These are phyloP conservation scores for Alsophila aescularia DNA, from an alignment of 2,888 invertebrate species.

Conservation along the genomic window DNA sequence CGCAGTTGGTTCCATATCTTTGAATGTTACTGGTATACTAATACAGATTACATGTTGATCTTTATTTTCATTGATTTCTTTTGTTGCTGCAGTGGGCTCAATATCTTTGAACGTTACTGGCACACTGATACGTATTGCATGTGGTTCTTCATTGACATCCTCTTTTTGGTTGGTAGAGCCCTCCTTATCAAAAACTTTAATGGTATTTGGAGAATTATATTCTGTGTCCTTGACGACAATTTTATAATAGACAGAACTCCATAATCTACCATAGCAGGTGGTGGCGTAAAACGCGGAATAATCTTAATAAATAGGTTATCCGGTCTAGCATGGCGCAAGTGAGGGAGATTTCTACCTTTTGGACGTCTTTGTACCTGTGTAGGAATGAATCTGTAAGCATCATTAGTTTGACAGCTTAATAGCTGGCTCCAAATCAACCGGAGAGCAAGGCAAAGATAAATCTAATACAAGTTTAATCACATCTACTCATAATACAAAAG, in stretches of 20 bases:
- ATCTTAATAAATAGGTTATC: not conserved
- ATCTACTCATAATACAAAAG: not conserved
- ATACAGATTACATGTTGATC: not conserved
- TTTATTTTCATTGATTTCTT: not conserved
- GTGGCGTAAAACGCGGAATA: not conserved
- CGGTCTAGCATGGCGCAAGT: not conserved
- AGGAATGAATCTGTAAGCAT: not conserved
- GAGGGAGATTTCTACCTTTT: not conserved
- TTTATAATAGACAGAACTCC: not conserved
- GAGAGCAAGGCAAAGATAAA: not conserved
- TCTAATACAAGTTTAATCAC: not conserved
- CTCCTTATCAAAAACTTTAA: not conserved
- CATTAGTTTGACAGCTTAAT: not conserved
- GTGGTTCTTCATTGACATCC: not conserved
- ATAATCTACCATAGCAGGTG: not conserved
- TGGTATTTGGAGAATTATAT: not conserved
- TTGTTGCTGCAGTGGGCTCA: no score
- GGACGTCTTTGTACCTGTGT: not conserved
- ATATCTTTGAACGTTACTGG: not conserved
- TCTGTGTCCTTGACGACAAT: not conserved
- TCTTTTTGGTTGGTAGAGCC: not conserved
- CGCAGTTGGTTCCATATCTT: not conserved
- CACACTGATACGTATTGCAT: not conserved
- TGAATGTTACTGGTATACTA: not conserved
- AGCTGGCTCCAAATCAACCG: not conserved